Evolutionary conservation across 2,888 invertebrate genomes (phyloP).

Genomic region (Lycocerus yunnanus): DNA sequence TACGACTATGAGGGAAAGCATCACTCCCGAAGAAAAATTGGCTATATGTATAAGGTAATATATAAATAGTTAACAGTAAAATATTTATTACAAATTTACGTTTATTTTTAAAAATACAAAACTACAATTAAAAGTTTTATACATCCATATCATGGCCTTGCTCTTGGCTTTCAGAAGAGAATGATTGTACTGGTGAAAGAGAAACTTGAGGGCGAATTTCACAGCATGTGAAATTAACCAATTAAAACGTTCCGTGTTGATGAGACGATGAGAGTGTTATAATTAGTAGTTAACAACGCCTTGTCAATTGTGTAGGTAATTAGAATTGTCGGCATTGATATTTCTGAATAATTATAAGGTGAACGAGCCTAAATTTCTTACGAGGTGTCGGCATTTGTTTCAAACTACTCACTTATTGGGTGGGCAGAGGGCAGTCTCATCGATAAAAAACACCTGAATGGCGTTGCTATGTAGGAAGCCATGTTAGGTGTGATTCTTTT

Average conservation of each 20-base stretch:
- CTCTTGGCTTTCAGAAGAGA: no score
- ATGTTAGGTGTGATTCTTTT: conserved; percentile 54
- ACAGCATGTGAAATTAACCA: background rate
- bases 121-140: no score
- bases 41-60: no score
- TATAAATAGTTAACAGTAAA: no score
- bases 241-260: background rate
- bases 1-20: no score
- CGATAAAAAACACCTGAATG: conserved; percentile 53
- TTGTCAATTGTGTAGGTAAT: background rate
- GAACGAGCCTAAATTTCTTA: conserved; percentile 39
- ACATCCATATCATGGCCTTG: no score
- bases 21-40: no score
- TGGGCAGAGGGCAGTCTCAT: conserved; percentile 53
- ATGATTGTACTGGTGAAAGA: no score
- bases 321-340: background rate
- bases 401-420: conserved; percentile 53
- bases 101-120: no score
- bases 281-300: background rate
- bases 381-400: conserved; percentile 52
- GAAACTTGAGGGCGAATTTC: no score
- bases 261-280: background rate
- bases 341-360: conserved; percentile 7
- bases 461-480: conserved; percentile 55
- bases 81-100: no score